Conservation (phyloP, 2,888 invertebrate genomes). For the Nemotelus pantherinus region DNA sequence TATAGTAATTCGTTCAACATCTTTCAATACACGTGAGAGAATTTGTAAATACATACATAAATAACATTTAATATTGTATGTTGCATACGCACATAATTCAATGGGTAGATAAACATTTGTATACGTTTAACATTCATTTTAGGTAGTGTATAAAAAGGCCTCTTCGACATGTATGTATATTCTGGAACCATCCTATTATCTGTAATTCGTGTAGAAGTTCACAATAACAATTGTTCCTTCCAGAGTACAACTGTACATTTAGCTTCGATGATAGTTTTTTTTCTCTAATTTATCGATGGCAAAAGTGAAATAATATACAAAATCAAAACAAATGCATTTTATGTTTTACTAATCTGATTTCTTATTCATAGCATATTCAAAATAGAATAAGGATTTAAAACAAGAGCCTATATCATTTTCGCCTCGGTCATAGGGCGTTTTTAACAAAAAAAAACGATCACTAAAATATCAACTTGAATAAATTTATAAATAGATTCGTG, state of each 20-base stretch:
- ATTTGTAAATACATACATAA: constrained; percentile 31
- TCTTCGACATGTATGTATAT: constrained; percentile 23
- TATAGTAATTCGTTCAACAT: neutral
- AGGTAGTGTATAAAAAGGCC: constrained; percentile 33
- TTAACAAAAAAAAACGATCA: no score
- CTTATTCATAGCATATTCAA: no score
- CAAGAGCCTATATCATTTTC: no score
- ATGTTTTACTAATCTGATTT: neutral
- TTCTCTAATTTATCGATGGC: constrained; percentile 3
- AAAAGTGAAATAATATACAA: neutral
- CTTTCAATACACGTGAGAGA: constrained; percentile 7
- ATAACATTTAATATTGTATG: constrained; percentile 22
- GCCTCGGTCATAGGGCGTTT: no score
- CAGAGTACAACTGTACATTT: no score
- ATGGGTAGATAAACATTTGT: neutral
- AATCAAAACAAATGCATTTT: constrained; percentile 19
- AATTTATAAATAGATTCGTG: no score
- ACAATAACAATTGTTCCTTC: no score
- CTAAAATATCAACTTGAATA: no score
- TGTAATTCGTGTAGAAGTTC: no score
- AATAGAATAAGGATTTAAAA: no score
- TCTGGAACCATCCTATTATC: constrained; percentile 1
- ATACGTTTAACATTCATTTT: constrained; percentile 3
- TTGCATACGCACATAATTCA: constrained; percentile 6
- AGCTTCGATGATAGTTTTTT: no score